These are phyloP conservation scores for cat (Felis catus) DNA, from an alignment of 2,113 vertebrate species.

Conservation along the genomic window F.catus_Fca126_mat1.0 CM031416.1:102551501-102552000, in stretches of 20 bases:
- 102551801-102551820: constrained; percentile 53
- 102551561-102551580: background rate
- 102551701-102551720: background rate
- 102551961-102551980: constrained; percentile 17
- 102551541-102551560: background rate
- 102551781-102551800: background rate
- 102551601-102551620: background rate
- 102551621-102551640: background rate
- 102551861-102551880: constrained; percentile 40
- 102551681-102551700: rapidly evolving
- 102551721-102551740: background rate
- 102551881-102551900: constrained; percentile 49
- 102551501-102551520: background rate
- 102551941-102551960: background rate
- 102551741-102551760: background rate
- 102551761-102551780: background rate
- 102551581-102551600: background rate
- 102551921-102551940: background rate
- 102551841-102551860: constrained; percentile 36
- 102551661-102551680: background rate
- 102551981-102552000: background rate
- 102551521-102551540: background rate
- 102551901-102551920: constrained; percentile 37
- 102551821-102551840: constrained; percentile 19
- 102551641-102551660: background rate